Conservation (phyloP, 2,888 invertebrate genomes). For the Tillus elongatus region DNA sequence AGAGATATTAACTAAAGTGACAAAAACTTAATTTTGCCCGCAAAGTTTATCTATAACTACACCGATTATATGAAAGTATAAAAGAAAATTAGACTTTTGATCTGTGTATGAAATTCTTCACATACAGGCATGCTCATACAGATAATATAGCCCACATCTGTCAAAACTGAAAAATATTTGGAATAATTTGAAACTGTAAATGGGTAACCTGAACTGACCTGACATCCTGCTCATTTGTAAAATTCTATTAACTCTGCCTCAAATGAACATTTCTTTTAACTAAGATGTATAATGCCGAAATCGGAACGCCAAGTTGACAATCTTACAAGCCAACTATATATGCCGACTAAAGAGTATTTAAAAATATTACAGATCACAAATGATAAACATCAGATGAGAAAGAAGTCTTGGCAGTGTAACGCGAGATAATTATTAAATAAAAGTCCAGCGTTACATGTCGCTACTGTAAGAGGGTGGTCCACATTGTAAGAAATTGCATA, state of each 20-base stretch:
- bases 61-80: constrained; percentile 17
- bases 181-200: too few relatives aligned
- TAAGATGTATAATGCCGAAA: constrained; percentile 13
- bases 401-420: background rate
- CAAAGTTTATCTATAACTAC: constrained; percentile 19
- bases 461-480: constrained; percentile 12
- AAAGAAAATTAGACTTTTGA: constrained; percentile 20
- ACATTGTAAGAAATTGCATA: constrained; percentile 12
- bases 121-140: too few relatives aligned
- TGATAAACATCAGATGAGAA: constrained; percentile 1
- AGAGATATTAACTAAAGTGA: constrained; percentile 18
- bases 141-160: too few relatives aligned
- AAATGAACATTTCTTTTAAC: constrained; percentile 14
- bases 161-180: too few relatives aligned
- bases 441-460: constrained; percentile 10
- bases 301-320: constrained; percentile 11
- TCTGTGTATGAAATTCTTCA: constrained; percentile 19
- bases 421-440: too few relatives aligned
- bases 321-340: constrained; percentile 14
- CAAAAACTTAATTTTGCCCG: constrained; percentile 16
- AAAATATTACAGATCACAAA: constrained; percentile 4
- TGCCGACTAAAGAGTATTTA: constrained; percentile 13
- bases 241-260: constrained; percentile 13
- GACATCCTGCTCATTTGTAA: constrained; percentile 15
- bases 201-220: too few relatives aligned